phyloP scores from a whole-genome alignment of 2,888 invertebrate species.

The Nineta flava region DNA sequence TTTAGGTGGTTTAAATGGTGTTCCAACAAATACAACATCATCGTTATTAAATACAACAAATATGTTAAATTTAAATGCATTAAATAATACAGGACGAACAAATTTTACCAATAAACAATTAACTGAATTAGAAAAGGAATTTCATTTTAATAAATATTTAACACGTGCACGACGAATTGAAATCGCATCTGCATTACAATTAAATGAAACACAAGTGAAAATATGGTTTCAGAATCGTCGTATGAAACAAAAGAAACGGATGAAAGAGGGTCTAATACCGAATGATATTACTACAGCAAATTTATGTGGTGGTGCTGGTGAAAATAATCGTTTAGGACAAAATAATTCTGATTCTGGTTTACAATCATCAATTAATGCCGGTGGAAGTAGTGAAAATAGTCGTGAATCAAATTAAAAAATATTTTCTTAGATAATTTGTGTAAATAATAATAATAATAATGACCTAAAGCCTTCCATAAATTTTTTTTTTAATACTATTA shows the following conservation, averaged over 20 bases:
- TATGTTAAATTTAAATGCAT: constrained; percentile 26
- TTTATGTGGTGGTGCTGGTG: constrained; percentile 29
- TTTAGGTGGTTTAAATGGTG: constrained; percentile 17
- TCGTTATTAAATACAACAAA: constrained; percentile 23
- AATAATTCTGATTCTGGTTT: constrained; percentile 6
- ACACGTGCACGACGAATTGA: constrained; percentile 93
- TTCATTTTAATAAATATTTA: constrained; percentile 98
- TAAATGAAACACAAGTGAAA: constrained; percentile 43
- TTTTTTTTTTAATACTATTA: too few relatives aligned
- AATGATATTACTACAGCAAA: constrained; percentile 27
- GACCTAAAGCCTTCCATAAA: too few relatives aligned
- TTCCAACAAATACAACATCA: constrained; percentile 23
- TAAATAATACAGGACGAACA: constrained; percentile 83
- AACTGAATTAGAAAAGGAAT: constrained; percentile 97
- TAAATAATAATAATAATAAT: too few relatives aligned
- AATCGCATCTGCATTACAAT: constrained; percentile 89
- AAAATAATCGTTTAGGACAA: constrained; percentile 20
- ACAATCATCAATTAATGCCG: constrained; percentile 9
- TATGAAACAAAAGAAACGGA: constrained; percentile 96
- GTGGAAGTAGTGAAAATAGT: constrained; percentile 53
- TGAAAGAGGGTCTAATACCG: constrained; percentile 78
- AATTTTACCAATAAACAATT: constrained; percentile 99
- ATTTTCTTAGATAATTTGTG: too few relatives aligned
- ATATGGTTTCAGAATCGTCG: constrained; percentile 98
- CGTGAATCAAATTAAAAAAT: constrained; percentile 44